Evolutionary conservation across 2,888 invertebrate genomes (phyloP).

Genomic region (Automeris io): DNA sequence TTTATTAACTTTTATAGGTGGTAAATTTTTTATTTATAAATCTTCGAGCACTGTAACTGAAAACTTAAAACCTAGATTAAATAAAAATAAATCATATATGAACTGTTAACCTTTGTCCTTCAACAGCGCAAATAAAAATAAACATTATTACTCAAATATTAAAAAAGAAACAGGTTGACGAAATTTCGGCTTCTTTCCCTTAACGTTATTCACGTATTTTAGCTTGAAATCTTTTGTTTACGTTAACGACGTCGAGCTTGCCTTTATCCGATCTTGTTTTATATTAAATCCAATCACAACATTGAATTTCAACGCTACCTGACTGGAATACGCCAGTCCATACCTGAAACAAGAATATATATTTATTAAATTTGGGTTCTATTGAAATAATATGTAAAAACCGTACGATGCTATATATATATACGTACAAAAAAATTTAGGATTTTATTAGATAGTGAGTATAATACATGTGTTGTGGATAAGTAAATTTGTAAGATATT

Average conservation of each 20-base stretch:
- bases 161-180: background rate
- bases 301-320: conserved; percentile 8
- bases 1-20: too few species aligned
- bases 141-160: background rate
- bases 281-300: conserved; percentile 9
- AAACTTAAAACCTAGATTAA: too few species aligned
- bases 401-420: too few species aligned
- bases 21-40: too few species aligned
- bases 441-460: too few species aligned
- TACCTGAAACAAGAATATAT: conserved; percentile 8
- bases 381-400: background rate
- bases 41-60: too few species aligned
- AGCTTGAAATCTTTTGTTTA: conserved; percentile 8
- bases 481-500: too few species aligned
- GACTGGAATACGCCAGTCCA: conserved; percentile 2
- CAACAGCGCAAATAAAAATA: too few species aligned
- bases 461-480: too few species aligned
- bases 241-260: conserved; percentile 9
- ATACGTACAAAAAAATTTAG: too few species aligned
- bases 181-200: background rate
- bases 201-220: conserved; percentile 7
- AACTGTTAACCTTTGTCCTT: too few species aligned
- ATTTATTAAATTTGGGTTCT: conserved; percentile 1
- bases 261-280: conserved; percentile 9
- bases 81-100: too few species aligned